phyloP scores from a whole-genome alignment of 2,797 vertebrate species.

The Brachymystax lenok region DNA sequence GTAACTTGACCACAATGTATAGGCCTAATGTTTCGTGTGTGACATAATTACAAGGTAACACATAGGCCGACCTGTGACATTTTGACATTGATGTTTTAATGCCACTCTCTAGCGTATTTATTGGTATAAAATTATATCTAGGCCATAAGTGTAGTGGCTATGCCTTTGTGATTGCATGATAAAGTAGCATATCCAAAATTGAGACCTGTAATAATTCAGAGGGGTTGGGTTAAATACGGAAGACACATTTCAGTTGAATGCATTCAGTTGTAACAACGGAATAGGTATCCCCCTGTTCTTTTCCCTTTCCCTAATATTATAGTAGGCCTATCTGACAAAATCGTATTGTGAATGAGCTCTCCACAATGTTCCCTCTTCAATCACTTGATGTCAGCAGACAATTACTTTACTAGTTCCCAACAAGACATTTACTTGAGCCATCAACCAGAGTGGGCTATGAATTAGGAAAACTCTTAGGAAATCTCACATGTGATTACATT shows the following conservation, averaged over 20 bases:
- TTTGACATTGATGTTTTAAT: no score
- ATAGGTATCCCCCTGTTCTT: no score
- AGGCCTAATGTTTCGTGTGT: no score
- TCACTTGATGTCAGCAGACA: slow-evolving; percentile 59
- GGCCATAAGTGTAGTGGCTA: not conserved
- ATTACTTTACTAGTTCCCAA: not conserved
- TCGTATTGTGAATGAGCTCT: not conserved
- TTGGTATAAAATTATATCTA: not conserved
- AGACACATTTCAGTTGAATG: no score
- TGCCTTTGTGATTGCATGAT: not conserved
- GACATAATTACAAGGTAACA: no score
- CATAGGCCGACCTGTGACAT: no score
- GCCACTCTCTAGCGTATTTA: not conserved
- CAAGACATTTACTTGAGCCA: not conserved
- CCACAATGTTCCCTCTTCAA: not conserved
- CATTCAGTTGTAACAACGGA: no score
- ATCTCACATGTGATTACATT: not conserved
- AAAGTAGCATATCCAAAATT: not conserved
- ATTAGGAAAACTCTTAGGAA: not conserved
- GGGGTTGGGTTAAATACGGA: no score
- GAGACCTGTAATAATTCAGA: not conserved
- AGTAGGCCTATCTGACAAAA: no score
- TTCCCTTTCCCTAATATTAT: no score
- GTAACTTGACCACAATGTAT: not conserved
- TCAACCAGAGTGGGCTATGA: not conserved